Percentiles rank a stretch among this genome's conserved stretches.
These are phyloP conservation scores for Tupaia chinensis DNA, from an alignment of 2,113 vertebrate species.

Conservation along the genomic window DNA sequence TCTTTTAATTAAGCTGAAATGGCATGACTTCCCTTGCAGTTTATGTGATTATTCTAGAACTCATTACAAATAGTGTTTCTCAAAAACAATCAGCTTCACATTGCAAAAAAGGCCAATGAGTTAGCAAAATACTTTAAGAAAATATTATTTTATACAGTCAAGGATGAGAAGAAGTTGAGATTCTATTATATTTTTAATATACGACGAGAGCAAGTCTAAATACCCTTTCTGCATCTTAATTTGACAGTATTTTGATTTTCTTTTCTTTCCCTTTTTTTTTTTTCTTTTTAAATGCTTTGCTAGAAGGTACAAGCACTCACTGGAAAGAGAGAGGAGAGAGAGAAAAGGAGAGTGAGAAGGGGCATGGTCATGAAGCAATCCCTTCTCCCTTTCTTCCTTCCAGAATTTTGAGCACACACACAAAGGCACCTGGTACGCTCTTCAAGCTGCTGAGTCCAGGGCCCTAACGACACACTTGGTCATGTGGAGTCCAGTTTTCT, in stretches of 20 bases:
- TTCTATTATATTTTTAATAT: not conserved
- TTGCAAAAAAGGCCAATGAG: not conserved
- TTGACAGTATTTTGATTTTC: not conserved
- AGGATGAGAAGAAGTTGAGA: not conserved
- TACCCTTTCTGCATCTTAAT: not conserved
- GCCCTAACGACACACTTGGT: too few relatives aligned
- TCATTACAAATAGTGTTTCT: slow-evolving; percentile 41
- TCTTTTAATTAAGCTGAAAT: slow-evolving; percentile 54
- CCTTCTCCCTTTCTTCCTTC: too few relatives aligned
- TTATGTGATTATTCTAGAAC: slow-evolving; percentile 51
- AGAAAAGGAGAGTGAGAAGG: too few relatives aligned
- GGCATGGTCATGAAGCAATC: too few relatives aligned
- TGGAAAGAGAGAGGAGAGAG: too few relatives aligned
- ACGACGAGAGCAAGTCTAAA: not conserved
- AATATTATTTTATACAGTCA: not conserved
- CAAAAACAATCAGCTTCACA: not conserved
- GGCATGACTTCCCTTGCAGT: not conserved
- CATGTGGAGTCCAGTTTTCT: too few relatives aligned
- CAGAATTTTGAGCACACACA: too few relatives aligned
- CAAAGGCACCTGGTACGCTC: too few relatives aligned
- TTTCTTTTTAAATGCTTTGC: too few relatives aligned
- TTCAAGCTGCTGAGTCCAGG: too few relatives aligned
- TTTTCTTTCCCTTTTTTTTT: too few relatives aligned
- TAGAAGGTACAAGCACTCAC: too few relatives aligned
- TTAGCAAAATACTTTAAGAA: slow-evolving; percentile 21